Conservation (phyloP, 2,888 invertebrate species). For the Andrena bicolor region DNA sequence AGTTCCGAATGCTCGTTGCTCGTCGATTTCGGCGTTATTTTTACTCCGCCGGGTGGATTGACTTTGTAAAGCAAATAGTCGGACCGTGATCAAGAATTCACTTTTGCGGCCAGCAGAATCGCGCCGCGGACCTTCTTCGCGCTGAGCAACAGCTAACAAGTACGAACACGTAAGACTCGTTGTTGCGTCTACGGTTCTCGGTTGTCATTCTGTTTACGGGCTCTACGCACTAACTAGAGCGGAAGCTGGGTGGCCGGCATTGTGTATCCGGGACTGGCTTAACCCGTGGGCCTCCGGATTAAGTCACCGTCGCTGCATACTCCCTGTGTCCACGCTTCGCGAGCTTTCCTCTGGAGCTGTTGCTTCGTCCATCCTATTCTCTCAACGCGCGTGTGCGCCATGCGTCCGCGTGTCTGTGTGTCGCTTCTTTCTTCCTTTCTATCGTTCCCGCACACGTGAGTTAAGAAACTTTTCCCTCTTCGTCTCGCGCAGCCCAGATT, state of each 20-base stretch:
- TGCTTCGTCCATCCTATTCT: conserved; percentile 12
- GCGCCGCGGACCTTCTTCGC: conserved; percentile 25
- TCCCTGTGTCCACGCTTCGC: conserved; percentile 45
- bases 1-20: conserved; percentile 30
- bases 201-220: conserved; percentile 76
- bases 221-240: conserved; percentile 78
- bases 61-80: background rate
- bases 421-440: conserved; percentile 29
- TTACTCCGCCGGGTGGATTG: background rate
- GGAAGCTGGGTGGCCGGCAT: conserved; percentile 79
- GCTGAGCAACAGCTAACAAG: conserved; percentile 42
- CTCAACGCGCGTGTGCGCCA: background rate
- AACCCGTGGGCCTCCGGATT: conserved; percentile 69
- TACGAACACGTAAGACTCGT: conserved; percentile 48
- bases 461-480: conserved; percentile 37
- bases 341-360: conserved; percentile 45
- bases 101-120: background rate
- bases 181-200: conserved; percentile 53
- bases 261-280: conserved; percentile 72
- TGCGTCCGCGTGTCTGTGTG: background rate
- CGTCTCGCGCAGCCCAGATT: conserved; percentile 22
- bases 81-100: conserved; percentile 7
- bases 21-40: background rate
- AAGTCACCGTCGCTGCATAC: conserved; percentile 69
- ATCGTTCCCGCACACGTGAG: conserved; percentile 5